Evolutionary conservation across 2,888 invertebrate genomes (phyloP).

Genomic region (Papilio elwesi): DNA sequence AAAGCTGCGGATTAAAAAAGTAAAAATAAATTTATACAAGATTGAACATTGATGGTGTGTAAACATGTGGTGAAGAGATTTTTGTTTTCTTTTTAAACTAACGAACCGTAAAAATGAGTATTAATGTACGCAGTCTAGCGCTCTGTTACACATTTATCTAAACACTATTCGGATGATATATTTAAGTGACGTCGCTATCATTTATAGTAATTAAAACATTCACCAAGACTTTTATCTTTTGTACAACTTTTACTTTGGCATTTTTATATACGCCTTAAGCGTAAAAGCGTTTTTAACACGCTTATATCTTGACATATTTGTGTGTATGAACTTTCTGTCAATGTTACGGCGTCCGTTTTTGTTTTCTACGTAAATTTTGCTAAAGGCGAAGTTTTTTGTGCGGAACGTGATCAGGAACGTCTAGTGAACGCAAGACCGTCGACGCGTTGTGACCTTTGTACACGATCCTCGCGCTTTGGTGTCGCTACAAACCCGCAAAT

Average conservation of each 20-base stretch:
- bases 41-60: background rate
- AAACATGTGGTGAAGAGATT: background rate
- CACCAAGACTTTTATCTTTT: background rate
- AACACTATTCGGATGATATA: background rate
- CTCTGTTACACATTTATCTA: conserved; percentile 1
- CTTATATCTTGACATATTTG: background rate
- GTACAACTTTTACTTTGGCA: background rate
- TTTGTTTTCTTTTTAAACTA: background rate
- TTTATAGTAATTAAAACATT: background rate
- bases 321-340: no score
- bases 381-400: no score
- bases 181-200: background rate
- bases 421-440: no score
- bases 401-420: no score
- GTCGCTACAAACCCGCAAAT: no score
- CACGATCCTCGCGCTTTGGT: no score
- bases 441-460: no score
- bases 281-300: background rate
- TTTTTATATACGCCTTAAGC: background rate
- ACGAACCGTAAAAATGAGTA: background rate
- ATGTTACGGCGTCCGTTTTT: no score
- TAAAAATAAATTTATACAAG: background rate
- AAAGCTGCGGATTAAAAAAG: no score
- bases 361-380: no score
- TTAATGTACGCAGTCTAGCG: background rate